Evolutionary conservation across 2,797 vertebrate species (phyloP).

Genomic region (Danio tinwini): DNA sequence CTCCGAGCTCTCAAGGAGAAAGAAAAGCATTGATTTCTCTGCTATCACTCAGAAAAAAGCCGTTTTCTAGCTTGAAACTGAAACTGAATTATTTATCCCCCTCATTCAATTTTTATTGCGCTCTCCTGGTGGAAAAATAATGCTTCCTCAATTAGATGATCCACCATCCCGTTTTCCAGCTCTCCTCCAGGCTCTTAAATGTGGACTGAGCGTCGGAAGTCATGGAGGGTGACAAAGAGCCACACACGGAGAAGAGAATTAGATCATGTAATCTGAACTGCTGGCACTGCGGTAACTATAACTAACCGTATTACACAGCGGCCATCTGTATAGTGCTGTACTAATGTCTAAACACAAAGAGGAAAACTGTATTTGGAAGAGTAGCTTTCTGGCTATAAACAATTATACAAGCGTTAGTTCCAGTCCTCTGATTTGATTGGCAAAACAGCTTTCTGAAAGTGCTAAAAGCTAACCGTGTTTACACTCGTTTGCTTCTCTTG

Average conservation of each 20-base stretch:
- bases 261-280: slow-evolving; percentile 82
- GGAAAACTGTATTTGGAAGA: slow-evolving; percentile 24
- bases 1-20: slow-evolving; percentile 35
- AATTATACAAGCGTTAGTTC: slow-evolving; percentile 39
- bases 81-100: slow-evolving; percentile 81
- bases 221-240: slow-evolving; percentile 63
- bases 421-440: slow-evolving; percentile 28
- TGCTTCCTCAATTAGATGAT: slow-evolving; percentile 70
- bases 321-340: slow-evolving; percentile 73
- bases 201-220: slow-evolving; percentile 51
- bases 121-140: slow-evolving; percentile 73
- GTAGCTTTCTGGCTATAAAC: slow-evolving; percentile 20
- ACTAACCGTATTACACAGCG: slow-evolving; percentile 81
- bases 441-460: background rate
- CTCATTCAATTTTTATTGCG: slow-evolving; percentile 82
- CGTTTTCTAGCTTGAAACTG: slow-evolving; percentile 77
- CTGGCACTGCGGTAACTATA: slow-evolving; percentile 79
- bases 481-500: no score
- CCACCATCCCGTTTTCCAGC: background rate
- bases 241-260: slow-evolving; percentile 65
- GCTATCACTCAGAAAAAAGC: slow-evolving; percentile 75
- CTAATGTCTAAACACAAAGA: slow-evolving; percentile 12
- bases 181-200: slow-evolving; percentile 68
- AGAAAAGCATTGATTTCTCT: slow-evolving; percentile 76
- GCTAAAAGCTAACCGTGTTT: background rate